Evolutionary conservation across 2,888 invertebrate species (phyloP), one percentile per base, ranked within the genome.

Genomic region (Dryadula phaetusa): DNA sequence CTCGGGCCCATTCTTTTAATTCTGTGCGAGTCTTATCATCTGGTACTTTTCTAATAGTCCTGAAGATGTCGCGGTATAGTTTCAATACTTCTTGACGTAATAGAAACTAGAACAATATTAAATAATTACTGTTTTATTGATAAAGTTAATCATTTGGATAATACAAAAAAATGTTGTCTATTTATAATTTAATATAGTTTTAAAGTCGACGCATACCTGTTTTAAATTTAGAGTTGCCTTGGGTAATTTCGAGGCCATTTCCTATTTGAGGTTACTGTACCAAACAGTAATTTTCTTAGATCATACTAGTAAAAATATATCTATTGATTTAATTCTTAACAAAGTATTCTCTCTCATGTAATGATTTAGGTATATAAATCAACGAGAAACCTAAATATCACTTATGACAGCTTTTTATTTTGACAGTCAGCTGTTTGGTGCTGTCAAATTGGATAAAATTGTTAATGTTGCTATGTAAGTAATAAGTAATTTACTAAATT

Each of bases 1-100:
- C 83, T 64, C 95, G 92, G 0, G 95, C 95, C 97, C 97, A 97
- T 54, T 95, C 93, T 66, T 86, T 94, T 20, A 97, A 85, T 75
- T 97, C 96, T 1, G 85, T 77, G 68, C 94, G 93, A 62, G 95
- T 95, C 1, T 80, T 83, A 74, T 93, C 85, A 80, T 96, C 95
- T 0, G 95, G 94, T 8, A 97, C 94, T 77, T 94, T 87, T 64
- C 93, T 93, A 58, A 96, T 93, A 7, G 95, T 93, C 61, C 95
- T 93, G 74, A 97, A 94, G 69, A 97, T 95, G 71, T 95, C 94
- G 72, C 96, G 92, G 78, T 97, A 97, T 0, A 97, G 84, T 76
- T 95, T 95, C 20, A 97, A 82, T 0, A 97, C 97, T 87, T 97
- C 95, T 87, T 96, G 95, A 12, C 96, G 94, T 34, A 96, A 83